Percentiles rank a stretch among this genome's conserved stretches.
These are phyloP conservation scores for Phoeniculus purpureus DNA, from an alignment of 2,797 vertebrate species.

Conservation along the genomic window DNA sequence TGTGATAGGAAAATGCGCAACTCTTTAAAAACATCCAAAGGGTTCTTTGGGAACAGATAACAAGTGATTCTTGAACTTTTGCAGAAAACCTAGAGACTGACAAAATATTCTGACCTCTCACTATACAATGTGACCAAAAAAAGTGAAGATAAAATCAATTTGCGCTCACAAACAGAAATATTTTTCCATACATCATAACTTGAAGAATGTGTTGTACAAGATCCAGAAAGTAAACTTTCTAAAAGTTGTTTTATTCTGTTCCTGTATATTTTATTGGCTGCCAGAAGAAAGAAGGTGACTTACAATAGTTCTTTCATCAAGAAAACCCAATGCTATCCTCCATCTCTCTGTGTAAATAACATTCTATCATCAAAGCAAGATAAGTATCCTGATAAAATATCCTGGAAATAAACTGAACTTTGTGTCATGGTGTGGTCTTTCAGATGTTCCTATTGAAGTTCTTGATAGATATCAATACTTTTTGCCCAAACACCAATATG, in stretches of 20 bases:
- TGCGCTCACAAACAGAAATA: not conserved
- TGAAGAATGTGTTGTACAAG: not conserved
- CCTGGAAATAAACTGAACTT: constrained; percentile 32
- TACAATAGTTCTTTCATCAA: not conserved
- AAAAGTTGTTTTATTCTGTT: not conserved
- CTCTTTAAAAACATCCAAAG: not conserved
- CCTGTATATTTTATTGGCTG: not conserved
- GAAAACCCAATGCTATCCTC: constrained; percentile 21
- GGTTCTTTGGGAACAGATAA: not conserved
- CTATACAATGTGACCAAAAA: not conserved
- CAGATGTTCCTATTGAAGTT: constrained; percentile 29
- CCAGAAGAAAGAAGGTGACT: constrained; percentile 45
- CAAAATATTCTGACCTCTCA: not conserved
- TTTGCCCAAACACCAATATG: constrained; percentile 41
- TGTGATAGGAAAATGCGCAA: not conserved
- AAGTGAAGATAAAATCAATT: not conserved
- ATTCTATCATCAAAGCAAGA: constrained; percentile 15
- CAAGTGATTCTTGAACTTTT: not conserved
- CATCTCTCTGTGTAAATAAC: constrained; percentile 47
- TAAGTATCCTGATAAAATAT: constrained; percentile 48
- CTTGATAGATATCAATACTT: constrained; percentile 40
- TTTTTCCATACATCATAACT: not conserved
- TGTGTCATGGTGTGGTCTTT: constrained; percentile 11
- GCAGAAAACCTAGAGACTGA: not conserved
- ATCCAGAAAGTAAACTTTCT: not conserved